phyloP scores from a whole-genome alignment of 2,113 vertebrate genomes.

The Erinaceus europaeus region DNA sequence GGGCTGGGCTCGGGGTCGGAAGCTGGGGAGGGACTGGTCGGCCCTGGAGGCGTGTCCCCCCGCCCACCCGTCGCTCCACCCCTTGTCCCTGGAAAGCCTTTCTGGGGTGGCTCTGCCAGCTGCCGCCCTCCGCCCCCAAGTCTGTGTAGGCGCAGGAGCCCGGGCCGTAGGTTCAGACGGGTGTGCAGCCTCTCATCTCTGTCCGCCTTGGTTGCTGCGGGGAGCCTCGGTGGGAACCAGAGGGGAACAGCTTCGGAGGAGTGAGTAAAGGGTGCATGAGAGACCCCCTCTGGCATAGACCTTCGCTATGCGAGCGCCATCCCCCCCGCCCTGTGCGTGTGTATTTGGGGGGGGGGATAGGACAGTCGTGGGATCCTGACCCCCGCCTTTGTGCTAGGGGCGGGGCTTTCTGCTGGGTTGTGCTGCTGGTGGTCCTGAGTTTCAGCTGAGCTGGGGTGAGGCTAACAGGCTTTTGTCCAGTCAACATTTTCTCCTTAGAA shows the following conservation, averaged over 20 bases:
- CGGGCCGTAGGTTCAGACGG: not conserved
- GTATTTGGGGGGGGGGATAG: too few species aligned
- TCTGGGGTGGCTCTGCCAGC: accelerated
- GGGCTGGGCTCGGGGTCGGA: not conserved
- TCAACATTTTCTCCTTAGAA: not conserved
- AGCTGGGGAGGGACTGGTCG: not conserved
- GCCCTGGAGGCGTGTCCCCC: not conserved
- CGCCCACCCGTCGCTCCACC: not conserved
- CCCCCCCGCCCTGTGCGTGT: too few species aligned
- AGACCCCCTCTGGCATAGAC: too few species aligned
- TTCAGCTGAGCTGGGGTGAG: not conserved
- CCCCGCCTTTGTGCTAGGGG: not conserved
- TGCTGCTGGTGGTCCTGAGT: not conserved
- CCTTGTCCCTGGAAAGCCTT: not conserved
- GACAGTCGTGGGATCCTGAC: not conserved
- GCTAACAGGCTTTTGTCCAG: not conserved
- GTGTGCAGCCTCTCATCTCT: not conserved
- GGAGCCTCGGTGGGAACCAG: not conserved
- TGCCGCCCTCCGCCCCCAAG: not conserved
- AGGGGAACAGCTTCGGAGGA: not conserved
- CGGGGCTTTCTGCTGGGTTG: not conserved
- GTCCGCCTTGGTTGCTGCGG: not conserved
- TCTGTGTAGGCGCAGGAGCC: not conserved
- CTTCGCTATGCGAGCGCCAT: not conserved
- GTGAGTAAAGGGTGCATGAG: too few species aligned